Evolutionary conservation across 1,140 invertebrate species (phyloP).

Genomic region (Drosophila kurseongensis): DNA sequence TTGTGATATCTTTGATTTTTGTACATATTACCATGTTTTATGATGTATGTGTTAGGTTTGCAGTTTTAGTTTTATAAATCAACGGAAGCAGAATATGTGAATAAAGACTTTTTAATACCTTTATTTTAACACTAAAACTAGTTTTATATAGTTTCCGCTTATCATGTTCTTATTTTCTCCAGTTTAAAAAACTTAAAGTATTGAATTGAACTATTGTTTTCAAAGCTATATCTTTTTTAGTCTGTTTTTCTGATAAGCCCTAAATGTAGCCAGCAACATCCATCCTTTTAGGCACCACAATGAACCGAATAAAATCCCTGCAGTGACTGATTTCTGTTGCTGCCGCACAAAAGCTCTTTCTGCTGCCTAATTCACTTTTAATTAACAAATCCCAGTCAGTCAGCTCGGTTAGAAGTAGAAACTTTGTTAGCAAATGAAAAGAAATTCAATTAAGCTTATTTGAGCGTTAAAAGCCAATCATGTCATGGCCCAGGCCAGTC

Average conservation of each 20-base stretch:
- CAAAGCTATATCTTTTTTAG: background rate
- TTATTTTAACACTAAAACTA: too few species aligned
- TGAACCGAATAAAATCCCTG: slow-evolving; percentile 5
- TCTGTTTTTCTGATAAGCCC: background rate
- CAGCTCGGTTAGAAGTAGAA: slow-evolving; percentile 52
- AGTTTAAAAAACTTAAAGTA: too few species aligned
- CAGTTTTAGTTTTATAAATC: background rate
- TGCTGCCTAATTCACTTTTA: slow-evolving; percentile 77
- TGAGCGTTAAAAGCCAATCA: slow-evolving; percentile 85
- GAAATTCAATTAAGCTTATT: slow-evolving; percentile 85
- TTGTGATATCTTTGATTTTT: too few species aligned
- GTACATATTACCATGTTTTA: too few species aligned
- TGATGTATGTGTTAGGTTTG: too few species aligned
- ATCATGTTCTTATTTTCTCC: too few species aligned
- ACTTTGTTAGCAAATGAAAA: slow-evolving; percentile 80
- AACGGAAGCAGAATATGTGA: too few species aligned
- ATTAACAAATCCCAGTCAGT: slow-evolving; percentile 79
- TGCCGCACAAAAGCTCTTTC: slow-evolving; percentile 38
- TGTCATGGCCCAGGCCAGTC: slow-evolving; percentile 60
- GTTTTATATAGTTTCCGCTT: too few species aligned
- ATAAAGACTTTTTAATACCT: too few species aligned
- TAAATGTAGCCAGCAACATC: background rate
- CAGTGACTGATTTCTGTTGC: slow-evolving; percentile 41
- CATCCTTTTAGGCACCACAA: slow-evolving; percentile 4
- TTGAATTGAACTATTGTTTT: too few species aligned